Conservation (phyloP, 2,888 invertebrate species). For the Zaprionus lineosus region DNA sequence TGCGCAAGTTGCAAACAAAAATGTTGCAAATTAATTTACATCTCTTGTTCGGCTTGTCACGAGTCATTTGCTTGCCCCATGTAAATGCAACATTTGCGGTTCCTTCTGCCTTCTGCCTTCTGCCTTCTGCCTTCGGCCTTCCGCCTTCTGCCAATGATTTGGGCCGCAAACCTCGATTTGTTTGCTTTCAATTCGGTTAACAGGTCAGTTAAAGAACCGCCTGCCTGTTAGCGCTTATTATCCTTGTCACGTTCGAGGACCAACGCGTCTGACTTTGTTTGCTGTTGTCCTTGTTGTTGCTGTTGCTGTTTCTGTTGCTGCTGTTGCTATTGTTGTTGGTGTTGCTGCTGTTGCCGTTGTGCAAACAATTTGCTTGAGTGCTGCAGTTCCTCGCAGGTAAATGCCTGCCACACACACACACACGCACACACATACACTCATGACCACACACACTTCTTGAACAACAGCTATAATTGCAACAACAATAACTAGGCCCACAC, state of each 20-base stretch:
- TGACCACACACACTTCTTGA: too few species aligned
- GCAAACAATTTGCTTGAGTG: slow-evolving; percentile 62
- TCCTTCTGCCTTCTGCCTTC: too few species aligned
- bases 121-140: too few species aligned
- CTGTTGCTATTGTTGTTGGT: slow-evolving; percentile 12
- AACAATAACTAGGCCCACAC: slow-evolving; percentile 3
- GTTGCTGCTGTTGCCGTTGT: slow-evolving; percentile 15
- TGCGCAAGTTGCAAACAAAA: slow-evolving; percentile 12
- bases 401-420: too few species aligned
- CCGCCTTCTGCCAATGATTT: slow-evolving; percentile 10
- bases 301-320: slow-evolving; percentile 6
- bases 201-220: slow-evolving; percentile 22
- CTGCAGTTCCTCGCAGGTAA: slow-evolving; percentile 52
- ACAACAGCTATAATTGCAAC: not conserved
- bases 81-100: slow-evolving; percentile 5
- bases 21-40: slow-evolving; percentile 59
- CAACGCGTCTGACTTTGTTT: slow-evolving; percentile 44
- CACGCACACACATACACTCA: slow-evolving; percentile 6
- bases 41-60: slow-evolving; percentile 25
- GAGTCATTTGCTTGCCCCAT: slow-evolving; percentile 45
- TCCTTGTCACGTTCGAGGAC: slow-evolving; percentile 51
- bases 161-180: slow-evolving; percentile 10
- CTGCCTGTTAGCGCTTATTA: slow-evolving; percentile 36
- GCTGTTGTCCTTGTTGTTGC: slow-evolving; percentile 11
- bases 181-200: slow-evolving; percentile 49